phyloP scores from a whole-genome alignment of 2,113 vertebrate species.

The Felis chaus region DNA sequence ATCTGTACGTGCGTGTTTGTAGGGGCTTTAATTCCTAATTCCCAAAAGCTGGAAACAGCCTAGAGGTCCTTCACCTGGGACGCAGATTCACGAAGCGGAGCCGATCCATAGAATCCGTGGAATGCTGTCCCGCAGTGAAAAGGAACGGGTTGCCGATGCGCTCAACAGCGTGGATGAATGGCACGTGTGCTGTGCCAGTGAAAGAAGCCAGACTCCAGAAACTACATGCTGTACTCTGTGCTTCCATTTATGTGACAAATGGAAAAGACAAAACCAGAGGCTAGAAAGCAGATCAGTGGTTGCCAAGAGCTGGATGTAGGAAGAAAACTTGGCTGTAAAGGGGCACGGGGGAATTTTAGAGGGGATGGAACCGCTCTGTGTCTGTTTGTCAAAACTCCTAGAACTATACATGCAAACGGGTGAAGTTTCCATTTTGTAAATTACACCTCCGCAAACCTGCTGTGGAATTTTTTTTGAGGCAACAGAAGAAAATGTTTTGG shows the following conservation, averaged over 20 bases:
- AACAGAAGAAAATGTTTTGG: neutral
- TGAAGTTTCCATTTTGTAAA: neutral
- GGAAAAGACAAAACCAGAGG: neutral
- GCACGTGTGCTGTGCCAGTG: rapidly evolving
- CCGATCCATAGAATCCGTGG: rapidly evolving
- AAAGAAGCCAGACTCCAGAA: neutral
- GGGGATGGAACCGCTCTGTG: too few relatives aligned
- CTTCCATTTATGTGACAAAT: rapidly evolving
- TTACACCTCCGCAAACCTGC: neutral
- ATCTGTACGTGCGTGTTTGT: neutral
- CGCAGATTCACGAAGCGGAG: neutral
- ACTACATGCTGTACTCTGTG: rapidly evolving
- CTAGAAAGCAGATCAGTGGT: neutral
- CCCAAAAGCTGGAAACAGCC: neutral
- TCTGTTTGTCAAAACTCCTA: neutral
- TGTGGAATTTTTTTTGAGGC: neutral
- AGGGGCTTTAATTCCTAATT: neutral
- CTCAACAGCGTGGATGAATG: rapidly evolving
- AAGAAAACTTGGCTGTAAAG: rapidly evolving
- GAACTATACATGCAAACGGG: neutral
- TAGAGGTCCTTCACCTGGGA: too few relatives aligned
- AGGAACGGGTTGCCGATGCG: rapidly evolving
- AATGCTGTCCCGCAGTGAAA: rapidly evolving
- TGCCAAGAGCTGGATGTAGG: too few relatives aligned
- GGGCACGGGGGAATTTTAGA: rapidly evolving